These are phyloP conservation scores for Sphinx pinastri DNA, from an alignment of 2,888 invertebrate genomes.

Conservation along the genomic window DNA sequence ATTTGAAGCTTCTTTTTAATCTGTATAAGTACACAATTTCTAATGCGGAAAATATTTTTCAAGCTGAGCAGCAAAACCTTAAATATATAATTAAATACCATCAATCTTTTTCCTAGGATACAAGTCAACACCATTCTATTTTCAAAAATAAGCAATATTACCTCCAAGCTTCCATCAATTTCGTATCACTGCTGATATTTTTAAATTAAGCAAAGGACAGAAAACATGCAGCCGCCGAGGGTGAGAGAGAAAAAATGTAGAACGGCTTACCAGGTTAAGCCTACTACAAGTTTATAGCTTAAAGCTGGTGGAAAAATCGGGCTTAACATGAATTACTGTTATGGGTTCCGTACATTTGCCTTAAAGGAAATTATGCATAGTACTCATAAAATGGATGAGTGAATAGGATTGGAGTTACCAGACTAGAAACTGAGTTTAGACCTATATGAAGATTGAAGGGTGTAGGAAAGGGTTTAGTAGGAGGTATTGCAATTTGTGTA, in stretches of 20 bases:
- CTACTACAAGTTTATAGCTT: conserved; percentile 26
- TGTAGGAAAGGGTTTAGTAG: too few species aligned
- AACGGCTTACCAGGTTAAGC: conserved; percentile 25
- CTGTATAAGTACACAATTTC: too few species aligned
- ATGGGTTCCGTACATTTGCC: neutral
- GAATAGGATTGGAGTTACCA: too few species aligned
- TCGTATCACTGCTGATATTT: conserved; percentile 1
- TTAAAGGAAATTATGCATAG: neutral
- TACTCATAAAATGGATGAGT: neutral
- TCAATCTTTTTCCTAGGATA: too few species aligned
- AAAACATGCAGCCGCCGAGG: neutral
- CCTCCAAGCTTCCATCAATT: neutral
- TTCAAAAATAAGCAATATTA: neutral
- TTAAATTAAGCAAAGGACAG: conserved; percentile 6
- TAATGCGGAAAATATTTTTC: too few species aligned
- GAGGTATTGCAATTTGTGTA: too few species aligned
- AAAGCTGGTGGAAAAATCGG: conserved; percentile 26
- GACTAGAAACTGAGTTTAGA: too few species aligned
- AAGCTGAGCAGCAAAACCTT: too few species aligned
- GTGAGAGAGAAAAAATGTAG: neutral
- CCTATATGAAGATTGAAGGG: too few species aligned
- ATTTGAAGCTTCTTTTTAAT: too few species aligned
- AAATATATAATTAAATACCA: too few species aligned
- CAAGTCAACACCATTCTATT: too few species aligned
- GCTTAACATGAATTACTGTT: conserved; percentile 10